Evolutionary conservation across 2,888 invertebrate genomes (phyloP).

Genomic region (Pterostichus niger): DNA sequence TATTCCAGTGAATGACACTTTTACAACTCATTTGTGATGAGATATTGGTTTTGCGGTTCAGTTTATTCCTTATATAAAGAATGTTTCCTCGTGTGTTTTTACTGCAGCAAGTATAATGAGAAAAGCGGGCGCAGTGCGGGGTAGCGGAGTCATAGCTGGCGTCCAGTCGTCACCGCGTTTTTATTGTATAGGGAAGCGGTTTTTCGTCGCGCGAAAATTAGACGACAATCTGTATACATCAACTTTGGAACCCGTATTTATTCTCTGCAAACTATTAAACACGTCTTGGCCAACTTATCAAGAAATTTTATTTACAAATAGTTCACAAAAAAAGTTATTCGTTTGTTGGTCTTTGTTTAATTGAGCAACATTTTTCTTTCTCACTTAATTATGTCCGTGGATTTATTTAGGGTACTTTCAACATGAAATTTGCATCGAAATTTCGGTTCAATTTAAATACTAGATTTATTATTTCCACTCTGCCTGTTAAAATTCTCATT

Average conservation of each 20-base stretch:
- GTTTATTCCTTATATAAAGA: constrained; percentile 56
- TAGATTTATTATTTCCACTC: constrained; percentile 46
- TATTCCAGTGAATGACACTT: constrained; percentile 64
- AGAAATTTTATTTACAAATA: not conserved
- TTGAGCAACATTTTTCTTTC: not conserved
- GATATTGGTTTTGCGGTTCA: constrained; percentile 63
- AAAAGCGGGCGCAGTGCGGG: constrained; percentile 28
- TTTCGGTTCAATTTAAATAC: constrained; percentile 50
- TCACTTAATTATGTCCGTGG: constrained; percentile 16
- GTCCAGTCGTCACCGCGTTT: constrained; percentile 56
- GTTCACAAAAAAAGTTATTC: constrained; percentile 1
- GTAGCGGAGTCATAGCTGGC: constrained; percentile 2
- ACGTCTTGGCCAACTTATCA: not conserved
- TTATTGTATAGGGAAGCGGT: constrained; percentile 45
- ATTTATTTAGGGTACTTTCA: constrained; percentile 25
- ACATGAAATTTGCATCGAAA: constrained; percentile 37
- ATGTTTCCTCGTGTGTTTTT: constrained; percentile 61
- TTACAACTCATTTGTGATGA: constrained; percentile 66
- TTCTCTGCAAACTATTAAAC: constrained; percentile 49
- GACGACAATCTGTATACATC: constrained; percentile 60
- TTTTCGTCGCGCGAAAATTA: constrained; percentile 41
- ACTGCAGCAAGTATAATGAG: constrained; percentile 61
- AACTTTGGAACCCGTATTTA: constrained; percentile 47
- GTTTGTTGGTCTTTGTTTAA: not conserved
- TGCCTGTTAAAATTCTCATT: constrained; percentile 41